Base-by-base conservation (phyloP, 2,113 vertebrate genomes). In the Donacobius atricapilla region DNA sequence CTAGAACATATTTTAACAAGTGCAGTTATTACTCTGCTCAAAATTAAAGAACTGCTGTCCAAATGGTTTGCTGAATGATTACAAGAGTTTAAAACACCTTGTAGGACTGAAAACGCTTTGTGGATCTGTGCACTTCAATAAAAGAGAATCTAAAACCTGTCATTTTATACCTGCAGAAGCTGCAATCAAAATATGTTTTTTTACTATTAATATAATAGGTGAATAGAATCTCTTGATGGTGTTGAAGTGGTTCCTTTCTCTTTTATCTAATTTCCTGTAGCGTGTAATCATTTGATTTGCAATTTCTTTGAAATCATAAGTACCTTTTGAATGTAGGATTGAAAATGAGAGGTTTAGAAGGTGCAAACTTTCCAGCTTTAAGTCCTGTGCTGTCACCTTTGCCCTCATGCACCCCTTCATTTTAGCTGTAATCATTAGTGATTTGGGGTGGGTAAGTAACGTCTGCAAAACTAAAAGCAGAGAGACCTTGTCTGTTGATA, bases 241-340 rank as follows among this genome's bases (percentile, higher is more conserved):
- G 68, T 77, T 96, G 92, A 97, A 97, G 95, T 96, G 93, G 92
- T 95, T 95, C 83, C 90, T 95, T 96, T 96, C 88, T 93, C 87
- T 96, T 96, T 81, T 42, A 40, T 96, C 42, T 94, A 81, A 39
- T 97, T 96, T 76, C 57, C 51, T 94, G 66, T 93, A 94, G 90
- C 7, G 65, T 85, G 35, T 95, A 87, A 96, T 81, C 89, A 85
- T 95, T 94, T 92, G 78, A 94, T 92, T 75, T 93, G 78, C 53
- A 93, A 81, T 76, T 96, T 94, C 65, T 93, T 94, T 94, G 88
- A 87, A 94, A 58, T 60, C 40, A 16, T 77, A 93, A 95, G 83
- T 93, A 91, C 88, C 60, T 82, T 94, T 80, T 89, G 63, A 91
- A 90, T n/a, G 31, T 61, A 57, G 42, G 39, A 70, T 81, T 48